Conservation (phyloP, 2,888 invertebrate species). For the Cheilosia grossa region DNA sequence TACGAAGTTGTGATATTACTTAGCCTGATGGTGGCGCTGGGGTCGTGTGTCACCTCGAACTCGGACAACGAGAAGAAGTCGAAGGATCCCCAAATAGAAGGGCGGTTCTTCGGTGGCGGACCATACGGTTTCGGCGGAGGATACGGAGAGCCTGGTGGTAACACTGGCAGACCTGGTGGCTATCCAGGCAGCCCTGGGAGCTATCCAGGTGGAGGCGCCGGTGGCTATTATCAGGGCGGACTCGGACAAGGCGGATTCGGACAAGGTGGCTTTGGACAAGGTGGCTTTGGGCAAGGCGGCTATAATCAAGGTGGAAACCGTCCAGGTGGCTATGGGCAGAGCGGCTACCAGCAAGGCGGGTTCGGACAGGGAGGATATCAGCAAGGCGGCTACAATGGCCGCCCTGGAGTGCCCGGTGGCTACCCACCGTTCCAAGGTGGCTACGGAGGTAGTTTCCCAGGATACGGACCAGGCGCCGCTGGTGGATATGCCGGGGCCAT, state of each 20-base stretch:
- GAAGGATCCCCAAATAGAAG: constrained; percentile 28
- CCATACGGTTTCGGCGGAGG: constrained; percentile 18
- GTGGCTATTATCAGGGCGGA: constrained; percentile 13
- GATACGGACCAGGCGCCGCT: not conserved
- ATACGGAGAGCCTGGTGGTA: constrained; percentile 4
- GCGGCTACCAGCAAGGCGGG: constrained; percentile 25
- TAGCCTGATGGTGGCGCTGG: constrained; percentile 66
- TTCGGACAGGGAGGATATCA: constrained; percentile 24
- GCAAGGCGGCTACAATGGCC: constrained; percentile 18
- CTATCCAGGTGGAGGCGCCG: constrained; percentile 18
- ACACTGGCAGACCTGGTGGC: constrained; percentile 5
- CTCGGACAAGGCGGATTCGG: constrained; percentile 42
- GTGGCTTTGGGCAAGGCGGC: constrained; percentile 46
- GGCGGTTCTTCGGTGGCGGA: constrained; percentile 33
- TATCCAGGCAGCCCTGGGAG: not conserved
- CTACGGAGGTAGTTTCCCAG: constrained; percentile 12
- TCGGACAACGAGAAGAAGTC: constrained; percentile 16
- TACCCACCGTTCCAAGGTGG: constrained; percentile 2
- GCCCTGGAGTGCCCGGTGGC: not conserved
- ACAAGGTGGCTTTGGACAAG: constrained; percentile 56
- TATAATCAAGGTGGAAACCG: constrained; percentile 29
- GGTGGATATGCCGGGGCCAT: constrained; percentile 24
- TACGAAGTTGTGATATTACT: constrained; percentile 13
- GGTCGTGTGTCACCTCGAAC: constrained; percentile 57
- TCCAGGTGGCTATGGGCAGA: constrained; percentile 24